Evolutionary conservation across 1,140 invertebrate species (phyloP).

Genomic region (Drosophila navojoa): DNA sequence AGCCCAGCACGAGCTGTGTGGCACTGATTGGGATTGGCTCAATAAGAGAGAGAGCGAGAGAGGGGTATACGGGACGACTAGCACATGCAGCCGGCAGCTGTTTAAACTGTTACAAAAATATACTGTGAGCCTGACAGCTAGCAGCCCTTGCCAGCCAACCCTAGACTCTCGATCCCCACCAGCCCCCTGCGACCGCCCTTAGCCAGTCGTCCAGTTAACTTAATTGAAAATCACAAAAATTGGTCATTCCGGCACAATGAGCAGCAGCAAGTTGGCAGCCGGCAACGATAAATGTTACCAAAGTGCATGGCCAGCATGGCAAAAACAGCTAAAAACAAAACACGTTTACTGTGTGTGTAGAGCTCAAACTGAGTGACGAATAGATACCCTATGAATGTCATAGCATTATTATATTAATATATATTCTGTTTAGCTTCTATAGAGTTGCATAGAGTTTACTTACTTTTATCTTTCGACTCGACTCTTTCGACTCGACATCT

Average conservation of each 20-base stretch:
- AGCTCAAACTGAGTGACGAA: not conserved
- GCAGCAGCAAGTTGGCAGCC: slow-evolving; percentile 63
- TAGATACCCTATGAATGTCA: not conserved
- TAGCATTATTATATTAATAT: not conserved
- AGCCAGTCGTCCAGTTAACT: slow-evolving; percentile 60
- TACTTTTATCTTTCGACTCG: too few relatives aligned
- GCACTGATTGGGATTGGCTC: slow-evolving; percentile 32
- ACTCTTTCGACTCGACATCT: too few relatives aligned
- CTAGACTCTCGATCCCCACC: not conserved
- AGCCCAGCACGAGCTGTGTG: not conserved
- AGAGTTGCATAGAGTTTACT: too few relatives aligned
- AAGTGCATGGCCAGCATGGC: slow-evolving; percentile 57
- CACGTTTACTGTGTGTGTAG: not conserved
- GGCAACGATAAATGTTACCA: slow-evolving; percentile 57
- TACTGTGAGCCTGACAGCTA: slow-evolving; percentile 34
- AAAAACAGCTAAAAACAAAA: slow-evolving; percentile 42
- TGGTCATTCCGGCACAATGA: slow-evolving; percentile 79
- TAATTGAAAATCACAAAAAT: slow-evolving; percentile 82
- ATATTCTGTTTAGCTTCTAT: too few relatives aligned
- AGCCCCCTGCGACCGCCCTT: not conserved
- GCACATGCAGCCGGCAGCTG: slow-evolving; percentile 63
- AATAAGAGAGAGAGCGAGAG: not conserved
- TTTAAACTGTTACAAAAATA: slow-evolving; percentile 67
- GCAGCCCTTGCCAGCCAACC: not conserved
- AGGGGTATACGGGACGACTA: not conserved